Evolutionary conservation across 2,888 invertebrate genomes (phyloP).

Genomic region (Phlogophora meticulosa): DNA sequence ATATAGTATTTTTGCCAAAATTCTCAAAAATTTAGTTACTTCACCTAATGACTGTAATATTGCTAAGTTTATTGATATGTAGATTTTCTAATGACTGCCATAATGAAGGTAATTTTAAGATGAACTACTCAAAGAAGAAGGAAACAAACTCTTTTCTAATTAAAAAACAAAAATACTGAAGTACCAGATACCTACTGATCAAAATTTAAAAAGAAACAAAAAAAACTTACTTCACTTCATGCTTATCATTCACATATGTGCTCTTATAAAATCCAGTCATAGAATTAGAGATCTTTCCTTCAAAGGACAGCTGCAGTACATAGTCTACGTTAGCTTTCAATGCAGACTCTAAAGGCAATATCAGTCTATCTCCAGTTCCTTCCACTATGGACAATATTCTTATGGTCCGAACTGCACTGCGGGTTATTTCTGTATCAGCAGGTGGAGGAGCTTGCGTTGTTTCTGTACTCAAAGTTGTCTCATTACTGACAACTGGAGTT

Average conservation of each 20-base stretch:
- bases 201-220: not conserved
- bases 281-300: conserved; percentile 91
- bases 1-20: not conserved
- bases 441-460: conserved; percentile 46
- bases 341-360: conserved; percentile 78
- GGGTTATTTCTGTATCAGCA: conserved; percentile 81
- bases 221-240: conserved; percentile 84
- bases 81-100: not conserved
- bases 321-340: conserved; percentile 89
- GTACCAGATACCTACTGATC: not conserved
- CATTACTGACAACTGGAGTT: conserved; percentile 32
- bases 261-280: conserved; percentile 93
- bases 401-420: conserved; percentile 82
- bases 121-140: not conserved
- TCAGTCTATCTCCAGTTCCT: conserved; percentile 81
- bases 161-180: too few species aligned
- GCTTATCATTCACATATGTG: conserved; percentile 89
- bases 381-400: conserved; percentile 78
- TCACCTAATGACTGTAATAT: not conserved
- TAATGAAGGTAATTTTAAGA: not conserved
- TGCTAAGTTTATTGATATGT: not conserved
- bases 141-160: not conserved
- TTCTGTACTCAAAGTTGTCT: conserved; percentile 49
- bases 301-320: conserved; percentile 89
- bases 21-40: not conserved